phyloP scores from a whole-genome alignment of 2,113 vertebrate species.

The Odontesthes bonariensis region DNA sequence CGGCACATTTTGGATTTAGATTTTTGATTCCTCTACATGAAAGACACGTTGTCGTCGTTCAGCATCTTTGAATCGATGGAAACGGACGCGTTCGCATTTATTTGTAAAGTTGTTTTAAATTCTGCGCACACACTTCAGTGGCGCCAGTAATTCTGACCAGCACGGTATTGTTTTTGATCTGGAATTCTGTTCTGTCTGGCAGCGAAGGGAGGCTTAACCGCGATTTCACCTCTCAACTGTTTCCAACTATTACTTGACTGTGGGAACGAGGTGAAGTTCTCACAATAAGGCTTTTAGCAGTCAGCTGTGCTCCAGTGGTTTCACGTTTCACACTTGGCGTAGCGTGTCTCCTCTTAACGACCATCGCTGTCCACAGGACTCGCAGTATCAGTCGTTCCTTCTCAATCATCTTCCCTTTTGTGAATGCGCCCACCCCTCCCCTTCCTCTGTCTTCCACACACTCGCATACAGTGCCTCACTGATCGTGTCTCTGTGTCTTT shows the following conservation, averaged over 20 bases:
- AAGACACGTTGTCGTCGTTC: neutral
- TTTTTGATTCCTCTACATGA: neutral
- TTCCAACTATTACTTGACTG: conserved; percentile 49
- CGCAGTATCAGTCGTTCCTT: conserved; percentile 26
- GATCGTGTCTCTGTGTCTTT: conserved; percentile 45
- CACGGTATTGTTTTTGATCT: conserved; percentile 52
- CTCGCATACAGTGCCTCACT: conserved; percentile 21
- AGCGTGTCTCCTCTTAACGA: conserved; percentile 77
- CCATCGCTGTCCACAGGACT: conserved; percentile 59
- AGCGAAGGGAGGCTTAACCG: conserved; percentile 44
- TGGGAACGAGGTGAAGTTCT: conserved; percentile 68
- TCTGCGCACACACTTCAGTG: neutral
- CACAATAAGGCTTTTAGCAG: conserved; percentile 77
- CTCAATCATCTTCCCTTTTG: conserved; percentile 24
- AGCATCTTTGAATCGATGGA: neutral
- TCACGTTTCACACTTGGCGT: conserved; percentile 82
- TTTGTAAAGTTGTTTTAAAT: neutral
- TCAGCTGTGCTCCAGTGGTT: conserved; percentile 79
- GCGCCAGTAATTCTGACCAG: neutral
- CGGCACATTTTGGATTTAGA: neutral
- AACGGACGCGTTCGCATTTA: neutral
- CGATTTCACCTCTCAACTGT: conserved; percentile 59
- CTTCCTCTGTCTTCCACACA: conserved; percentile 21
- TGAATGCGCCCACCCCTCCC: neutral
- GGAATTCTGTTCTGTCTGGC: conserved; percentile 37